Evolutionary conservation across 2,888 invertebrate species (phyloP).

Genomic region (Antheraea assamensis): DNA sequence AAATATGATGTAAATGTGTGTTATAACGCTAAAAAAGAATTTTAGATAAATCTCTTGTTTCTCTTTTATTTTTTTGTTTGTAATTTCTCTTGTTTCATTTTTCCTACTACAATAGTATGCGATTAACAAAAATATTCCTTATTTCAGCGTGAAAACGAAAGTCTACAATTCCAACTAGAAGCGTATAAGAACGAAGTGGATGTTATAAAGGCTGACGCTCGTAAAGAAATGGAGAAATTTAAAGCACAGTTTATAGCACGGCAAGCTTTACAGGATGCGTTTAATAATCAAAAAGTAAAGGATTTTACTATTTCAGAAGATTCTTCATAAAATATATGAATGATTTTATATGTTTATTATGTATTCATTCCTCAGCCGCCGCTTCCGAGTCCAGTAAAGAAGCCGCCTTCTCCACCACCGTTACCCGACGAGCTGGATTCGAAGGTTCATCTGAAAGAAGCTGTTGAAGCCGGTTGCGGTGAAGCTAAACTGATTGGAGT

Average conservation of each 20-base stretch:
- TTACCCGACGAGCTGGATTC: conserved; percentile 59
- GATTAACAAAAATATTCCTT: not conserved
- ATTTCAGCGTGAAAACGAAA: conserved; percentile 93
- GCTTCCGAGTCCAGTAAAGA: conserved; percentile 45
- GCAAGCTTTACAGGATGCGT: conserved; percentile 70
- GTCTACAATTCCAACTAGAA: conserved; percentile 93
- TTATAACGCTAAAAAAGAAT: too few relatives aligned
- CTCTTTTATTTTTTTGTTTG: too few relatives aligned
- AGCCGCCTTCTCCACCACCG: conserved; percentile 70
- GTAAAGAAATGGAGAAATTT: conserved; percentile 87
- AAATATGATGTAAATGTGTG: too few relatives aligned
- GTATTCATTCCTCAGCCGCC: conserved; percentile 57
- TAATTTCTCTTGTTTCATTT: too few relatives aligned
- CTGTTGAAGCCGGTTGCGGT: conserved; percentile 61
- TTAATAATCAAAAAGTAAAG: conserved; percentile 59
- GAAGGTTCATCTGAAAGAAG: conserved; percentile 48
- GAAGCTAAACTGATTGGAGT: conserved; percentile 91
- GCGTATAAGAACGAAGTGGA: conserved; percentile 97
- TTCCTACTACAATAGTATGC: too few relatives aligned
- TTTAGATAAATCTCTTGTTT: too few relatives aligned
- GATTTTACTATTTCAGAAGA: not conserved
- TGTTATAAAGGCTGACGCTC: conserved; percentile 90
- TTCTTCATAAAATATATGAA: not conserved
- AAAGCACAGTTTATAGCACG: conserved; percentile 91
- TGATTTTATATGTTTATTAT: not conserved